These are phyloP conservation scores for Spisula subtruncata DNA, from an alignment of 2,888 invertebrate genomes.

Conservation along the genomic window DNA sequence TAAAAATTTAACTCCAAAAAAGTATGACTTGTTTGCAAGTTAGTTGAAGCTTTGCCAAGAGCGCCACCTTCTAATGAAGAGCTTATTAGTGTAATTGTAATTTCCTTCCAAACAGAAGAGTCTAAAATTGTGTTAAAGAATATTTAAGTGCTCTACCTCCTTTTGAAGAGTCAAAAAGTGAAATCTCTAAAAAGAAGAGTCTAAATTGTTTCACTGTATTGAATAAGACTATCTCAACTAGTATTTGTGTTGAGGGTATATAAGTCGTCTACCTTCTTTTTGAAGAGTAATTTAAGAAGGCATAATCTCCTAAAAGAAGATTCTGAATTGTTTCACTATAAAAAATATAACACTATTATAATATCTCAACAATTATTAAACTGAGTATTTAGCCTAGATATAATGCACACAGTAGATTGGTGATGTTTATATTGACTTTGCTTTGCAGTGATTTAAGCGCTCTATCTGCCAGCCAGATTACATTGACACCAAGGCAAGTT, in stretches of 20 bases:
- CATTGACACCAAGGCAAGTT: constrained; percentile 61
- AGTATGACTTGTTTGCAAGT: background rate
- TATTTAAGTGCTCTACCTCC: background rate
- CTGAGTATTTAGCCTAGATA: background rate
- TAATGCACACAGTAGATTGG: background rate
- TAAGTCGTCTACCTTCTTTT: no score
- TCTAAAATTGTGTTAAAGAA: background rate
- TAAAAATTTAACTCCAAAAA: background rate
- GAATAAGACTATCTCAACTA: no score
- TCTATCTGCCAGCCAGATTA: constrained; percentile 56
- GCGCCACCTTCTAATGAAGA: no score
- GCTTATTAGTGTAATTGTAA: background rate
- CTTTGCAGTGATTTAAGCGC: constrained; percentile 59
- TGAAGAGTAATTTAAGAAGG: background rate
- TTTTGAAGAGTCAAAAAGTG: background rate
- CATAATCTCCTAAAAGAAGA: background rate
- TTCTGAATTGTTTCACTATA: background rate
- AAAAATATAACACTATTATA: background rate
- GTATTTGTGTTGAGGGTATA: no score
- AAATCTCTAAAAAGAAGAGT: background rate
- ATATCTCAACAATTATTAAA: background rate
- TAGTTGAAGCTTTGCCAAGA: background rate
- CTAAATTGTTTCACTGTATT: no score
- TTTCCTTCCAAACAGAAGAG: background rate
- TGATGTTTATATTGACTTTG: constrained; percentile 13